Evolutionary conservation across 2,113 vertebrate genomes (phyloP).

Genomic region (Sakesphorus luctuosus): DNA sequence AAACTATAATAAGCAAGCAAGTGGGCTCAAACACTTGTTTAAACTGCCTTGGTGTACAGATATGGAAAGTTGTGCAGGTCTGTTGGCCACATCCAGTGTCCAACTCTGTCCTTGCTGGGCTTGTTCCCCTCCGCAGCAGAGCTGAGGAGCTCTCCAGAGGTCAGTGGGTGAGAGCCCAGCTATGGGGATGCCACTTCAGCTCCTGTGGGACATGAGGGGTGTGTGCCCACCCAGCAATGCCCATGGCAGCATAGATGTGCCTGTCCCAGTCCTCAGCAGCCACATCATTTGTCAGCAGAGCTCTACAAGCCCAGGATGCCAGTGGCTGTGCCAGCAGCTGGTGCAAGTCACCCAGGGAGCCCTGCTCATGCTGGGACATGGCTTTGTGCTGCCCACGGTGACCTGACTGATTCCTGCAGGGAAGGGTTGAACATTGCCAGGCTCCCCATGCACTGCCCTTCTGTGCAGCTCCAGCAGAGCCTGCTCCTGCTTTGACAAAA

Average conservation of each 20-base stretch:
- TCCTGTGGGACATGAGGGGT: accelerated
- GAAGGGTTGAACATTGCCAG: background rate
- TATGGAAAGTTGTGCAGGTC: background rate
- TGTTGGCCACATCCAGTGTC: background rate
- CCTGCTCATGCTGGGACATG: background rate
- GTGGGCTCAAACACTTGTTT: background rate
- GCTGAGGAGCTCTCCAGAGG: accelerated
- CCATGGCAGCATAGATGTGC: accelerated
- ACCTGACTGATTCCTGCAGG: background rate
- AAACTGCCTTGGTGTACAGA: background rate
- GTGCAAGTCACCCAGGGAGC: accelerated
- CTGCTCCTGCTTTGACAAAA: background rate
- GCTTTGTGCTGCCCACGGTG: background rate
- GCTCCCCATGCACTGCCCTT: background rate
- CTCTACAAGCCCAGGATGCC: accelerated
- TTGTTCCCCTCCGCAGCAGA: accelerated
- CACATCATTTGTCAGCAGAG: accelerated
- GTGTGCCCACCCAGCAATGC: accelerated
- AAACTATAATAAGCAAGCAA: constrained; percentile 39
- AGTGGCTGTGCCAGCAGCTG: background rate
- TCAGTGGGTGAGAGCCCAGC: background rate
- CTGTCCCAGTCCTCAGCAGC: background rate
- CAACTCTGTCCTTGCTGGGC: background rate
- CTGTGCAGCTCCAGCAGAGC: background rate
- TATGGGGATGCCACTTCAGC: accelerated